Evolutionary conservation across 2,113 vertebrate species (phyloP), one percentile per base, ranked within the genome.

Genomic region (Motacilla tschutschensis): DNA sequence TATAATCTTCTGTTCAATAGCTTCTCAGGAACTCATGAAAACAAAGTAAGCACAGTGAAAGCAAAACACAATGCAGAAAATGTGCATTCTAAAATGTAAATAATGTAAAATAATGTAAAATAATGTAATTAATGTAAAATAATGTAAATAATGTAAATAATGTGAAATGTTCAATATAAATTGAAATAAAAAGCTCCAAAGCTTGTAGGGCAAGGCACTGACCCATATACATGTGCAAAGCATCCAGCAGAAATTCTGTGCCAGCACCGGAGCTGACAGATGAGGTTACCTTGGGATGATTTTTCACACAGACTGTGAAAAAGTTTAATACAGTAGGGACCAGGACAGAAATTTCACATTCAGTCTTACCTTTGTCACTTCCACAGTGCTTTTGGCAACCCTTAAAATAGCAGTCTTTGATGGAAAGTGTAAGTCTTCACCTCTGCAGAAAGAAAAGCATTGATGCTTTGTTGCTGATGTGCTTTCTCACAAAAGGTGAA

Each of bases 371-470:
- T 86, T 53, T 54, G 38, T 65, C 59, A 29, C 46, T 75, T 76
- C 22, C 35, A 28, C 55, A 17, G 35, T 20, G 43, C 50, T 91
- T 87, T 64, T 90, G 66, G 80, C 53, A 51, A 3, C 18, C 18
- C 21, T 31, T 54, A 53, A 85, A 92, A 91, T 40, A 78, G 70
- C 71, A 77, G 12, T 31, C 69, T 87, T 55, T 54, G 35, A 62
- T 79, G 36, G 64, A 63, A 76, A 72, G 59, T 12, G 2, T 25
- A 43, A 14, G 41, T 76, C 50, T 71, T 89, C 41, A 79, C 31
- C 41, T 85, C 41, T 63, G 29, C 65, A 67, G 57, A 48, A 57
- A 84, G 41, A 47, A 54, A 40, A 70, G n/a, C 57, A 47, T 1
- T 74, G 83, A 35, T 67, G 41, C 86, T 72, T 83, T 83, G 59